Evolutionary conservation across 1,140 invertebrate genomes (phyloP).

Genomic region (Charaxes varanes): DNA sequence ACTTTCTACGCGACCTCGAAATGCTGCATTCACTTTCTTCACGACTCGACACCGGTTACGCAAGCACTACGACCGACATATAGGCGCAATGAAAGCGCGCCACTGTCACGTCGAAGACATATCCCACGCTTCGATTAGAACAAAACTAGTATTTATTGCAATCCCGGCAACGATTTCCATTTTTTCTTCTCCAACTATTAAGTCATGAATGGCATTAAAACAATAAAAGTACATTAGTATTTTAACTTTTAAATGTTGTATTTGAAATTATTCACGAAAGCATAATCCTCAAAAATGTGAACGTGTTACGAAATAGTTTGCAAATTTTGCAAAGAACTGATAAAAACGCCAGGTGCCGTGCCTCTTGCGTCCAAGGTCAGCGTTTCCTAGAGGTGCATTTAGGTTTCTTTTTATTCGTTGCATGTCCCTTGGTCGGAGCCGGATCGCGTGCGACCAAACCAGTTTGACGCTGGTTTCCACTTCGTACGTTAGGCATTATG

Average conservation of each 20-base stretch:
- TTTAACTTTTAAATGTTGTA: neutral
- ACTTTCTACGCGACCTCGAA: slow-evolving; percentile 73
- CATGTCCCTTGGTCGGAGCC: slow-evolving; percentile 54
- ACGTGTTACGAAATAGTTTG: slow-evolving; percentile 50
- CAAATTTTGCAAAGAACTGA: slow-evolving; percentile 63
- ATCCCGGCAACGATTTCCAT: no score
- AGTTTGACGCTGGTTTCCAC: slow-evolving; percentile 56
- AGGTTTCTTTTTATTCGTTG: slow-evolving; percentile 69
- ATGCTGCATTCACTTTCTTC: slow-evolving; percentile 72
- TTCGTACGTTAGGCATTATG: slow-evolving; percentile 45
- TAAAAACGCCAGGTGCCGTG: slow-evolving; percentile 70
- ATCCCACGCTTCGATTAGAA: slow-evolving; percentile 14
- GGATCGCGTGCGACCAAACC: slow-evolving; percentile 69
- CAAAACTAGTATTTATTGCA: no score
- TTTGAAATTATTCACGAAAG: neutral
- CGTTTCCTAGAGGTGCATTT: slow-evolving; percentile 72
- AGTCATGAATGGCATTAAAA: no score
- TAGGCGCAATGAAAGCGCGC: slow-evolving; percentile 36
- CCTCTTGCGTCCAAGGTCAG: slow-evolving; percentile 66
- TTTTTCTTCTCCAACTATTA: no score
- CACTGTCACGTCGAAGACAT: slow-evolving; percentile 26
- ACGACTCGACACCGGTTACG: slow-evolving; percentile 65
- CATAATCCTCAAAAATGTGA: slow-evolving; percentile 13
- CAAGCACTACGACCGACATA: slow-evolving; percentile 63
- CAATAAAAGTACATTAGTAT: neutral